Base-by-base conservation (phyloP, 2,113 vertebrate species). In the Dipodomys ordii region DNA sequence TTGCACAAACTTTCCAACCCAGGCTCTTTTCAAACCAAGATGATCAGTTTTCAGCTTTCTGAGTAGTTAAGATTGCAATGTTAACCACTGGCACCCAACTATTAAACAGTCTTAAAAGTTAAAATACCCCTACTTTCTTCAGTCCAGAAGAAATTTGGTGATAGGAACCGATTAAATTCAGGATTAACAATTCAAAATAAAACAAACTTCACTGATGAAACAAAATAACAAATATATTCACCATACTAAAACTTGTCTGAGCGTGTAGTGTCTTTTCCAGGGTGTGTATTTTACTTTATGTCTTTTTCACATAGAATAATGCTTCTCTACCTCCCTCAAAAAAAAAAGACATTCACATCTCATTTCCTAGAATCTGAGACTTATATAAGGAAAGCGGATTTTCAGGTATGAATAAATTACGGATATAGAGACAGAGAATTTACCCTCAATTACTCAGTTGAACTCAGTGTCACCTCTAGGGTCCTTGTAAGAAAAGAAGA, bases 231-330 rank as follows among this genome's bases (percentile, higher is more conserved):
- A 65, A 92, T 62, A 39, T 53, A 83, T 64, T 57, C 22, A 83
- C 7, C 5, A 46, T 76, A 71, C 11, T 87, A 71, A 87, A 87
- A 39, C 53, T 57, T 13, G n/a, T 18, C 4, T 46, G 10, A 53
- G 53, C 18, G 53, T 57, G 53, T 57, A 57, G 53, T 57, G 15
- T 57, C 53, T 16, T 57, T 57, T 57, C 13, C 10, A 2, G 20
- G 15, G n/a, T 69, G 2, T 85, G n/a, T 87, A 18, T 88, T 90
- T 96, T 87, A 28, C 39, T 71, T 91, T 65, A 67, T 64, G 4
- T 57, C 53, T 57, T 57, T 57, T 18, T 57, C 53, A 57, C 3
- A 4, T 18, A 57, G 53, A 57, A 57, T 57, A 57, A 57, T 13
- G 15, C 53, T 13, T 57, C 53, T 57, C 53, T 57, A 57, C 53